These are phyloP conservation scores for Parazoanthus atlanticus DNA, from an alignment of 92 coral and sea anemone species.

Conservation along the genomic window DNA sequence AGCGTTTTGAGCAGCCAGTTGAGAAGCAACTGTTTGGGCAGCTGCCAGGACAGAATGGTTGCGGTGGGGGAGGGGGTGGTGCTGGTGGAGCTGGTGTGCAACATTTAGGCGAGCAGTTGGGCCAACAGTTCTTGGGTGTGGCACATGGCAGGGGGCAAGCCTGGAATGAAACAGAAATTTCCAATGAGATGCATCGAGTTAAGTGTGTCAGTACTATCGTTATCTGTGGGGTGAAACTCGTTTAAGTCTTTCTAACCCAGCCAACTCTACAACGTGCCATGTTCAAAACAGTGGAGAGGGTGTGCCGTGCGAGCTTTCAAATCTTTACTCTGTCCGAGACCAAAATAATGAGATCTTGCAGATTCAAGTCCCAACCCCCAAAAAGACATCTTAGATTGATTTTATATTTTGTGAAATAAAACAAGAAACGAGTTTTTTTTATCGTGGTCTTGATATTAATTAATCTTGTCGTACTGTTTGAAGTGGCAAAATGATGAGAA, in stretches of 20 bases:
- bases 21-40: constrained; percentile 65
- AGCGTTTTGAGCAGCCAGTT: constrained; percentile 64
- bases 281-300: no score
- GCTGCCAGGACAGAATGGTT: constrained; percentile 59
- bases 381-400: no score
- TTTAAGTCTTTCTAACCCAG: neutral
- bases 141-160: constrained; percentile 83
- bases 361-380: no score
- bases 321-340: no score
- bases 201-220: neutral
- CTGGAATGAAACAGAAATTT: constrained; percentile 32
- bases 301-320: no score
- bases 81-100: constrained; percentile 67
- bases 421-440: no score
- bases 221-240: neutral
- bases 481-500: no score
- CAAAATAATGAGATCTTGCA: no score
- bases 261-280: neutral
- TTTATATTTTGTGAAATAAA: no score
- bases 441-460: no score
- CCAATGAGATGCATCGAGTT: no score
- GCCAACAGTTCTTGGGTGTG: constrained; percentile 72
- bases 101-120: constrained; percentile 67
- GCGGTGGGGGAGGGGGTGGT: constrained; percentile 56
- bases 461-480: no score